Evolutionary conservation across 2,888 invertebrate genomes (phyloP).

Genomic region (Maniola hyperantus): DNA sequence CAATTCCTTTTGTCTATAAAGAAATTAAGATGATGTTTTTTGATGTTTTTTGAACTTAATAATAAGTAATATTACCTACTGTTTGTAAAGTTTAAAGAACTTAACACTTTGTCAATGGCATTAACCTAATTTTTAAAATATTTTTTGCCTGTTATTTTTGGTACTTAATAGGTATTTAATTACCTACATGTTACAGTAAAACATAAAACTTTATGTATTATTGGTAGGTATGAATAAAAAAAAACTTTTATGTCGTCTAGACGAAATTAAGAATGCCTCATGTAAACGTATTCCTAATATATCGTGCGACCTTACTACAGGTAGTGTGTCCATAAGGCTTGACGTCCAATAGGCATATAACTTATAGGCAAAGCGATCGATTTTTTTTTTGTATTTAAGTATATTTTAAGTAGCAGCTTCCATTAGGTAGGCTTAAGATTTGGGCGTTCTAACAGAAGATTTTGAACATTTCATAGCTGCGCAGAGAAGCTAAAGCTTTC

Average conservation of each 20-base stretch:
- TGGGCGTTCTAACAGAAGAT: too few relatives aligned
- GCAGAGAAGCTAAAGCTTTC: too few relatives aligned
- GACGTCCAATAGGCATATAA: not conserved
- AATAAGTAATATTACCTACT: too few relatives aligned
- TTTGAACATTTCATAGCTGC: too few relatives aligned
- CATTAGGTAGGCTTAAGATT: not conserved
- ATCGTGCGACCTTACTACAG: constrained; percentile 31
- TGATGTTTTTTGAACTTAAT: too few relatives aligned
- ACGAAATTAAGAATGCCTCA: constrained; percentile 20
- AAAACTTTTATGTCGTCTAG: constrained; percentile 25
- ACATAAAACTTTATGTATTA: not conserved
- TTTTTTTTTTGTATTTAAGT: not conserved
- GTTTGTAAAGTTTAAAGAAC: too few relatives aligned
- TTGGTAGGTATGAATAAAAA: not conserved
- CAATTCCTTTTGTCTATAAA: too few relatives aligned
- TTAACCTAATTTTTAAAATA: too few relatives aligned
- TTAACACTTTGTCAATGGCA: too few relatives aligned
- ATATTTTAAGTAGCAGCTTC: not conserved
- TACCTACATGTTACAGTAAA: not conserved
- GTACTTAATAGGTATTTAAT: not conserved
- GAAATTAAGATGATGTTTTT: too few relatives aligned
- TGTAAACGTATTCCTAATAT: constrained; percentile 16
- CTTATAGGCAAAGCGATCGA: not conserved
- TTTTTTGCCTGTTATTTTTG: too few relatives aligned
- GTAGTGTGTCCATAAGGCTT: constrained; percentile 16